phyloP scores from a whole-genome alignment of 2,888 invertebrate genomes.

The Lysandra bellargus region DNA sequence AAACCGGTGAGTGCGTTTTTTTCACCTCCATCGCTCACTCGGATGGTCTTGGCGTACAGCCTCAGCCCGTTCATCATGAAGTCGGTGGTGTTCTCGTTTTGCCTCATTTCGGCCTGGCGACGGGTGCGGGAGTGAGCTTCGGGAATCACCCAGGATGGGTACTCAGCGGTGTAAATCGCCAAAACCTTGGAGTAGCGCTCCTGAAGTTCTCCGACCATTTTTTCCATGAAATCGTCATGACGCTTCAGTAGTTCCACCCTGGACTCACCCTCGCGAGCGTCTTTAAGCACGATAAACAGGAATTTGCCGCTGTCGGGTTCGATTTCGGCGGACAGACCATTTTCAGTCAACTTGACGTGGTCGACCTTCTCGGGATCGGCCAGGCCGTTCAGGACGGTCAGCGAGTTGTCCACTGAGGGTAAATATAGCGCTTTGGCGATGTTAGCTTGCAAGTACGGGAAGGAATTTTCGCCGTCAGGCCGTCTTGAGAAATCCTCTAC shows the following conservation, averaged over 20 bases:
- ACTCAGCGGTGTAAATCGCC: conserved; percentile 80
- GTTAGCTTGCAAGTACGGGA: conserved; percentile 62
- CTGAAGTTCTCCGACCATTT: conserved; percentile 72
- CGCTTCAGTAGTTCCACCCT: conserved; percentile 77
- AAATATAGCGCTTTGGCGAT: conserved; percentile 73
- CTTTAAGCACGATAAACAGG: conserved; percentile 80
- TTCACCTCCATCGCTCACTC: conserved; percentile 35
- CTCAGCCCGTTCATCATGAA: conserved; percentile 51
- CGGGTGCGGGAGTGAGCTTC: conserved; percentile 54
- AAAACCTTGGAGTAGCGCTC: conserved; percentile 70
- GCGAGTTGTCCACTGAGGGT: conserved; percentile 82
- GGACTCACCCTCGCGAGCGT: conserved; percentile 78
- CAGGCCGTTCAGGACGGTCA: conserved; percentile 76
- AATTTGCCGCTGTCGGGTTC: conserved; percentile 70
- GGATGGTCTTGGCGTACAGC: conserved; percentile 48
- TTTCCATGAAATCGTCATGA: conserved; percentile 82
- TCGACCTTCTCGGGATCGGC: conserved; percentile 62
- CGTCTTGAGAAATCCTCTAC: conserved; percentile 81
- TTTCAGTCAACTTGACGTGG: conserved; percentile 62
- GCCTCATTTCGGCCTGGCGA: conserved; percentile 49
- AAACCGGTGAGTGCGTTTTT: conserved; percentile 37
- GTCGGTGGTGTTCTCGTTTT: conserved; percentile 36
- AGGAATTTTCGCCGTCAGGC: conserved; percentile 60
- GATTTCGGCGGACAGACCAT: conserved; percentile 60
- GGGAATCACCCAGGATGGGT: conserved; percentile 73